Evolutionary conservation across 2,888 invertebrate genomes (phyloP).

Genomic region (Bombylius major): DNA sequence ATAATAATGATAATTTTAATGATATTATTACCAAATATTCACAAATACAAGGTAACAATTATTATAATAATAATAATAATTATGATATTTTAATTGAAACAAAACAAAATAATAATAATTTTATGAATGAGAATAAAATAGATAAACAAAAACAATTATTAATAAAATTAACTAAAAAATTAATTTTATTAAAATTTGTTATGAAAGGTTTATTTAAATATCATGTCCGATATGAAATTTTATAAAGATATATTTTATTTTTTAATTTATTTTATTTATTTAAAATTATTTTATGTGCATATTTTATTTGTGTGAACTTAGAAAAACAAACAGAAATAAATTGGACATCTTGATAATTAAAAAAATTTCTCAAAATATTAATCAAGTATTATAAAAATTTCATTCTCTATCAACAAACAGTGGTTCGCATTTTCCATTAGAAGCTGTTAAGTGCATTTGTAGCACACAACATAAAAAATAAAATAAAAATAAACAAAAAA

Average conservation of each 20-base stretch:
- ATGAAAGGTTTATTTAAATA: constrained; percentile 25
- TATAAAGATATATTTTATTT: constrained; percentile 14
- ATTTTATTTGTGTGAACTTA: too few species aligned
- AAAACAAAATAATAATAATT: neutral
- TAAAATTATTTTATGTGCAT: neutral
- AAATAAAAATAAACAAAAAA: too few species aligned
- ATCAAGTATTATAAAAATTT: too few species aligned
- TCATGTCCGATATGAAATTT: constrained; percentile 25
- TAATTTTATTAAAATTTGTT: constrained; percentile 25
- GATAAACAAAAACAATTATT: neutral
- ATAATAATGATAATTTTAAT: neutral
- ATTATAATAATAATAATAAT: neutral
- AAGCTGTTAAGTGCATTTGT: too few species aligned
- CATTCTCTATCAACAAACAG: too few species aligned
- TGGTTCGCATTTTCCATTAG: too few species aligned
- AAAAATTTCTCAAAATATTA: too few species aligned
- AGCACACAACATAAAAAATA: too few species aligned
- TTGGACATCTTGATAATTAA: too few species aligned
- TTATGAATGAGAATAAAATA: too few species aligned
- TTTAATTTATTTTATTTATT: constrained; percentile 6
- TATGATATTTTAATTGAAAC: neutral
- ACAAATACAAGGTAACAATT: neutral
- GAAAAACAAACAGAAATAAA: too few species aligned
- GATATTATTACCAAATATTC: neutral
- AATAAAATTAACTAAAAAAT: constrained; percentile 13